phyloP scores from a whole-genome alignment of 2,113 vertebrate genomes.

The Regulus satrapa region DNA sequence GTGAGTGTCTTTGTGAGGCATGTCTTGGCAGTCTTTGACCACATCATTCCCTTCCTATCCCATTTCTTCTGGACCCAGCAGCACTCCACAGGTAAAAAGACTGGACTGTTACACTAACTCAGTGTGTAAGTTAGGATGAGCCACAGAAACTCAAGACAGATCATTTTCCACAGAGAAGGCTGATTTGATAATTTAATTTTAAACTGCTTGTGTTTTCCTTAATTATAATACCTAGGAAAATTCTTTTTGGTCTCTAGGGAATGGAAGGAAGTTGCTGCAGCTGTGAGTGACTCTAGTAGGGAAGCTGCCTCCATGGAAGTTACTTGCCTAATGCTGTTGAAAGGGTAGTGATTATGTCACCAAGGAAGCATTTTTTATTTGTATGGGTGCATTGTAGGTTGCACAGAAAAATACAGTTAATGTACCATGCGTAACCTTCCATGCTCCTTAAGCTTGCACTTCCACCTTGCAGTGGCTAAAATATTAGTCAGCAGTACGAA shows the following conservation, averaged over 20 bases:
- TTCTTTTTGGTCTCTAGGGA: neutral
- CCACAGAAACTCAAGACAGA: neutral
- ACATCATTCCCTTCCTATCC: neutral
- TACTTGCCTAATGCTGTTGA: neutral
- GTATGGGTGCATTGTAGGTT: neutral
- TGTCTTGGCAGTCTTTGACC: neutral
- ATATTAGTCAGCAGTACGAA: conserved; percentile 28
- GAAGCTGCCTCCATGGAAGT: neutral
- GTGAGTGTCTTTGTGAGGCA: neutral
- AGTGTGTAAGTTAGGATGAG: neutral
- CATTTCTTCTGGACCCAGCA: neutral
- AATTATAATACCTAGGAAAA: neutral
- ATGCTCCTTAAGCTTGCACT: conserved; percentile 5
- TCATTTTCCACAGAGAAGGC: neutral
- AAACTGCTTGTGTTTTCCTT: neutral
- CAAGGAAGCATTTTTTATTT: conserved; percentile 32
- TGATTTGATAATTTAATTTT: neutral
- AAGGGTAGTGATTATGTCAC: neutral
- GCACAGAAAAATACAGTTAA: conserved; percentile 29
- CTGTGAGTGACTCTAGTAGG: neutral
- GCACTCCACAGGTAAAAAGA: neutral
- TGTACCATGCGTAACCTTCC: neutral
- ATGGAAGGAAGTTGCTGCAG: neutral
- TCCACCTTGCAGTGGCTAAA: conserved; percentile 1
- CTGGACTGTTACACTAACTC: neutral